phyloP scores from a whole-genome alignment of 2,888 invertebrate genomes.

The Bombyx huttoni region DNA sequence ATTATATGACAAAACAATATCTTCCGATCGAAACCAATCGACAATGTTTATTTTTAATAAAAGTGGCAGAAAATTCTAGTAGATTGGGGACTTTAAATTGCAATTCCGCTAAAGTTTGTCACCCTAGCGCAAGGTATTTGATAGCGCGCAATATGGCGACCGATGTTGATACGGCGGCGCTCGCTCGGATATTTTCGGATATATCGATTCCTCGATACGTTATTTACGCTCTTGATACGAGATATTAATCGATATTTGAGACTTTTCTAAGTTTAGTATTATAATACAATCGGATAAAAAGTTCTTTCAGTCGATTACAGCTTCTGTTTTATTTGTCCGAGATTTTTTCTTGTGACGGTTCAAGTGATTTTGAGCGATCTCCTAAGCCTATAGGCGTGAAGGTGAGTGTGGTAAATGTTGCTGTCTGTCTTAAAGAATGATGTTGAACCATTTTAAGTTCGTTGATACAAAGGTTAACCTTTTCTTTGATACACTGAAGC shows the following conservation, averaged over 20 bases:
- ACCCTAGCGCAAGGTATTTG: conserved; percentile 13
- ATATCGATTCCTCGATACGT: conserved; percentile 8
- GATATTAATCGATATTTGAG: conserved; percentile 46
- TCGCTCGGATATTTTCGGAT: conserved; percentile 36
- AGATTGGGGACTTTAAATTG: too few relatives aligned
- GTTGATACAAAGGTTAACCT: too few relatives aligned
- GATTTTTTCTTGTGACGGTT: not conserved
- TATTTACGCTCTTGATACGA: conserved; percentile 23
- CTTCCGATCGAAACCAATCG: too few relatives aligned
- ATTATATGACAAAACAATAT: too few relatives aligned
- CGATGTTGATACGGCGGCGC: conserved; percentile 21
- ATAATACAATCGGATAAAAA: not conserved
- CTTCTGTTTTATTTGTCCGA: not conserved
- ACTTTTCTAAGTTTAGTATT: conserved; percentile 21
- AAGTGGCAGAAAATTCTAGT: too few relatives aligned
- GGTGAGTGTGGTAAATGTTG: too few relatives aligned
- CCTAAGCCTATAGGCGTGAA: too few relatives aligned
- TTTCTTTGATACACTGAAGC: too few relatives aligned
- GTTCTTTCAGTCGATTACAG: not conserved
- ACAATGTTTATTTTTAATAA: too few relatives aligned
- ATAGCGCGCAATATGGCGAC: conserved; percentile 20
- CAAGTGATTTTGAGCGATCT: too few relatives aligned
- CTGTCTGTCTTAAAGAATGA: too few relatives aligned
- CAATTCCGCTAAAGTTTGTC: not conserved
- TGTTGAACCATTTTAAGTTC: too few relatives aligned